phyloP scores from a whole-genome alignment of 2,888 invertebrate genomes.

The Pegoplata infirma region DNA sequence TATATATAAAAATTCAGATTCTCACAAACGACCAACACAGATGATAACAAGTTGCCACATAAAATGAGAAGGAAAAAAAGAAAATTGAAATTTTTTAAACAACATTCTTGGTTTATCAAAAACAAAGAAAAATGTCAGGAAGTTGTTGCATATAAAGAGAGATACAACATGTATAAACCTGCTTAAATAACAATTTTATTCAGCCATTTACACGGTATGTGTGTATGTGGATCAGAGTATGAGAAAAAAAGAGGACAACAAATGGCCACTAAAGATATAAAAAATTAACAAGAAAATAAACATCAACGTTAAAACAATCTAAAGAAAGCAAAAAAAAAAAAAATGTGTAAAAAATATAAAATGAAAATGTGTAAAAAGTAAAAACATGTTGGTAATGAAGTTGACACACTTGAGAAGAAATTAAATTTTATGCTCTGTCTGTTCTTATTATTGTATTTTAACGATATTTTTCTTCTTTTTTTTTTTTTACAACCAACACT shows the following conservation, averaged over 20 bases:
- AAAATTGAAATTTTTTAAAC: background rate
- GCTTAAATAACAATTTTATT: too few relatives aligned
- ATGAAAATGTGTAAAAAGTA: slow-evolving; percentile 10
- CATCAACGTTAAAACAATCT: too few relatives aligned
- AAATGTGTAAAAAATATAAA: slow-evolving; percentile 27
- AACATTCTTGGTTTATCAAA: background rate
- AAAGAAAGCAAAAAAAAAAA: too few relatives aligned
- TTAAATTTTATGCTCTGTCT: slow-evolving; percentile 54
- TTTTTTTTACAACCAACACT: slow-evolving; percentile 1
- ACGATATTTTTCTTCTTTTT: slow-evolving; percentile 6
- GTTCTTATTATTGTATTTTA: slow-evolving; percentile 14
- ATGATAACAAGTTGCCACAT: background rate
- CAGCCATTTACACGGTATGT: too few relatives aligned
- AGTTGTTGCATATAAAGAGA: too few relatives aligned
- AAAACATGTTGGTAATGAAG: slow-evolving; percentile 41
- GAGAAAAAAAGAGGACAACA: background rate
- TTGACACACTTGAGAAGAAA: slow-evolving; percentile 49
- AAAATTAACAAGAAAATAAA: slow-evolving; percentile 56
- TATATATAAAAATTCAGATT: too few relatives aligned
- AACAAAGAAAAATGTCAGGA: background rate
- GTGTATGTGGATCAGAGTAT: too few relatives aligned
- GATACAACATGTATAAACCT: background rate
- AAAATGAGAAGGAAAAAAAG: background rate
- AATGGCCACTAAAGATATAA: slow-evolving; percentile 24
- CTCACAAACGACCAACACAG: background rate